Evolutionary conservation across 2,888 invertebrate species (phyloP).

Genomic region (Acrocera orbiculus): DNA sequence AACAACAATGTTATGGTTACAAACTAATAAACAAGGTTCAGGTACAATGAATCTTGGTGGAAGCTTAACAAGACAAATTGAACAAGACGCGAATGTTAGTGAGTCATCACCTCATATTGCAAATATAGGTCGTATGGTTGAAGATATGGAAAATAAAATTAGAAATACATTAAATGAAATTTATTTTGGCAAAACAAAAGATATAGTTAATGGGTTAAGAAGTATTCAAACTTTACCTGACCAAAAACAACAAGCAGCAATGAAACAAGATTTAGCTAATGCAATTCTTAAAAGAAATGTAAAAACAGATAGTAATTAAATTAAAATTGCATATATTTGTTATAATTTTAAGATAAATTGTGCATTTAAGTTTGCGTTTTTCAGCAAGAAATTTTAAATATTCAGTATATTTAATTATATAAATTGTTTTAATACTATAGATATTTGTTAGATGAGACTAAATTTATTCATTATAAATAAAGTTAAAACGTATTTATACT

Average conservation of each 20-base stretch:
- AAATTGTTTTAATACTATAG: too few species aligned
- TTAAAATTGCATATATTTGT: not conserved
- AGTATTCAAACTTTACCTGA: slow-evolving; percentile 69
- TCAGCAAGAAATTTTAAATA: too few species aligned
- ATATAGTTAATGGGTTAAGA: slow-evolving; percentile 88
- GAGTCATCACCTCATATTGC: slow-evolving; percentile 95
- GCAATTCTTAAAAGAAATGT: slow-evolving; percentile 70
- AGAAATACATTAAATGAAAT: slow-evolving; percentile 95
- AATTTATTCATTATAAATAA: too few species aligned
- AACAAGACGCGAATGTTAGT: slow-evolving; percentile 76
- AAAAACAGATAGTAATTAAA: slow-evolving; percentile 34
- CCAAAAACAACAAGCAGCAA: slow-evolving; percentile 62
- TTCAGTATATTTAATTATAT: too few species aligned
- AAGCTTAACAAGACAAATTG: slow-evolving; percentile 90
- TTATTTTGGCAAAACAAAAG: slow-evolving; percentile 98
- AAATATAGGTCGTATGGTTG: slow-evolving; percentile 96
- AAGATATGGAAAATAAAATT: slow-evolving; percentile 99
- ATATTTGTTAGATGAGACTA: too few species aligned
- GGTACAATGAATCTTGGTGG: slow-evolving; percentile 99
- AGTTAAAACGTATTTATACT: too few species aligned
- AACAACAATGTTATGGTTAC: slow-evolving; percentile 98
- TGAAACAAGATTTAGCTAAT: slow-evolving; percentile 70
- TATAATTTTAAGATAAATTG: not conserved
- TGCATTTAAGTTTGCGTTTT: too few species aligned
- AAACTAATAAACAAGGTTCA: slow-evolving; percentile 89